These are phyloP conservation scores for Oxyteleia sp. DNA, from an alignment of 2,888 invertebrate genomes.

Conservation along the genomic window DNA sequence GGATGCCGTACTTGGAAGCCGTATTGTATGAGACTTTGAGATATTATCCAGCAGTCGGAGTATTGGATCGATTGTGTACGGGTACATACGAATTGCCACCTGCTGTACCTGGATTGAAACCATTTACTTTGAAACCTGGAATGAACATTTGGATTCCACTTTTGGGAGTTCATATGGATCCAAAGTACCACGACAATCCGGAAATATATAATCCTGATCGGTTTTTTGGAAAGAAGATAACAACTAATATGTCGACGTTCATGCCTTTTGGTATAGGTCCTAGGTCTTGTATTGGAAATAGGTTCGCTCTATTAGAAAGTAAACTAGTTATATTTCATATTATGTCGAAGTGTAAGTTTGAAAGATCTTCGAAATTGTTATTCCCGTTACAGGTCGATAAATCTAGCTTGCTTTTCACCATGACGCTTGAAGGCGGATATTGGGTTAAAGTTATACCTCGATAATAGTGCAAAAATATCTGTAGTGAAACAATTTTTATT, in stretches of 20 bases:
- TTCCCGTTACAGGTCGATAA: conserved; percentile 83
- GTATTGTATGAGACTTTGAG: conserved; percentile 24
- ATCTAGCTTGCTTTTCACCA: conserved; percentile 27
- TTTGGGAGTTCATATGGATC: conserved; percentile 87
- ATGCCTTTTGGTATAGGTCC: conserved; percentile 86
- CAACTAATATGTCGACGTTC: conserved; percentile 79
- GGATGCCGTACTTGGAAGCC: conserved; percentile 88
- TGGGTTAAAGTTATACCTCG: conserved; percentile 74
- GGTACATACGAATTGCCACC: conserved; percentile 88
- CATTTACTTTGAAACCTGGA: conserved; percentile 80
- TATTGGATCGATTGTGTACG: conserved; percentile 88
- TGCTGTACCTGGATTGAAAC: conserved; percentile 70
- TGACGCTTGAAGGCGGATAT: conserved; percentile 67
- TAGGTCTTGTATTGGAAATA: conserved; percentile 84
- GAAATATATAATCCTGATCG: conserved; percentile 88
- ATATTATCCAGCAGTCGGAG: conserved; percentile 78
- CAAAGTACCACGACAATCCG: conserved; percentile 87
- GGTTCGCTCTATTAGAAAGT: conserved; percentile 77
- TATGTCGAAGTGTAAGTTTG: conserved; percentile 74
- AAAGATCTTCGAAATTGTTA: conserved; percentile 84
- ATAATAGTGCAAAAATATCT: no score
- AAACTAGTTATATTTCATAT: conserved; percentile 77
- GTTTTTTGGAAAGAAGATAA: conserved; percentile 81
- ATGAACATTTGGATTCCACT: conserved; percentile 83
- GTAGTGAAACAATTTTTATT: no score